Base-by-base conservation (phyloP, 2,113 vertebrate genomes). In the Phasianus colchicus region DNA sequence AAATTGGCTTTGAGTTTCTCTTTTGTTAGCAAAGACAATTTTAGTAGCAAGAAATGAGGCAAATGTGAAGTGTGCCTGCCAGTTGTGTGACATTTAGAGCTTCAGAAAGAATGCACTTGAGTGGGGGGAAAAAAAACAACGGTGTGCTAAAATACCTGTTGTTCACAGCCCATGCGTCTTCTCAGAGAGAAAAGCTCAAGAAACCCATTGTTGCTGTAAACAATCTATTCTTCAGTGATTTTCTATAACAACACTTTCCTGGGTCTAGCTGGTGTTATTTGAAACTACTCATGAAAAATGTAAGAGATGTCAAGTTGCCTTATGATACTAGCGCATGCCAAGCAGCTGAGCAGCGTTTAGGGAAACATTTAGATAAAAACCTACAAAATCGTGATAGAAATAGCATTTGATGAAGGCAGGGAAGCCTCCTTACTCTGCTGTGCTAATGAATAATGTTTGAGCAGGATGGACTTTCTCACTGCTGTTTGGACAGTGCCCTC, bases 71-170 rank as follows among this genome's bases (percentile, higher is more conserved):
- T 32, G 36, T 50, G 12, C 15, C 88, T 95, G 61, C 89, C 88
- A 71, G 84, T 86, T 30, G 36, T 75, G 30, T 86, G 89, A 90
- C 64, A 71, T 77, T 79, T 87, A 10, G 16, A 7, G 10, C 55
- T 32, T 30, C 75, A 57, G 58, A 36, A 88, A 27, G 24, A 69
- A 42, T 47, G 54, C 4, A 25, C 20, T 47, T 29, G 29, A 70
- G 30, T 63, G 69, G 42, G 42, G 16, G 40, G 83, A 36, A 57
- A 54, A 85, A 32, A 63, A 29, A 57, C 55, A 61, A 32, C 77
- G 65, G 12, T 82, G 54, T 58, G 75, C 85, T 95, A 63, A 83
- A 95, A 90, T 88, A 79, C 55, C 77, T 93, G 52, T 57, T 84
- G 67, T 45, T 63, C 78, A 45, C 74, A 95, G 60, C 10, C 38